Evolutionary conservation across 2,888 invertebrate genomes (phyloP).

Genomic region (Argyresthia goedartella): DNA sequence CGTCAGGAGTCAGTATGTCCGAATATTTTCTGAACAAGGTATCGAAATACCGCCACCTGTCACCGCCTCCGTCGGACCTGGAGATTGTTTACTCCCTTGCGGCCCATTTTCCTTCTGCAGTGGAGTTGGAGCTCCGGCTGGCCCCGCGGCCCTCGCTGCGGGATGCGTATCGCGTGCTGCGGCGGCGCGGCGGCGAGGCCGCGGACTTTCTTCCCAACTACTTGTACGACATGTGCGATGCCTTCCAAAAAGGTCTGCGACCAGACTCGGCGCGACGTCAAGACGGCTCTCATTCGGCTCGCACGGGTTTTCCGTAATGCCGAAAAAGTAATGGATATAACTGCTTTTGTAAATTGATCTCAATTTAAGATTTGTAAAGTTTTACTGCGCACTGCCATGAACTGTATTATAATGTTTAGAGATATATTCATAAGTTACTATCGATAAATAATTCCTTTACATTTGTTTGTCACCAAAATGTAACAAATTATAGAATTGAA

Average conservation of each 20-base stretch:
- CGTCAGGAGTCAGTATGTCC: conserved; percentile 50
- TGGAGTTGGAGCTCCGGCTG: conserved; percentile 56
- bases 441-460: no score
- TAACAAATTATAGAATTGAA: no score
- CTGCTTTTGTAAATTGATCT: no score
- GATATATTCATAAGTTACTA: no score
- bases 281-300: conserved; percentile 28
- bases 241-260: conserved; percentile 51
- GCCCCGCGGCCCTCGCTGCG: conserved; percentile 59
- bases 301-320: conserved; percentile 12
- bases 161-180: conserved; percentile 55
- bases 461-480: no score
- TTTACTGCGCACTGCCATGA: no score
- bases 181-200: conserved; percentile 55
- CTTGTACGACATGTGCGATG: conserved; percentile 63
- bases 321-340: not conserved
- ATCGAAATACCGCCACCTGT: conserved; percentile 54
- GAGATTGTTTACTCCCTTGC: conserved; percentile 61
- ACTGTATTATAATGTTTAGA: no score
- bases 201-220: conserved; percentile 60
- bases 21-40: conserved; percentile 63
- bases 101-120: conserved; percentile 57
- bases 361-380: no score
- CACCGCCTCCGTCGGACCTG: conserved; percentile 57
- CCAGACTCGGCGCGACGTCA: conserved; percentile 46